Evolutionary conservation across 2,113 vertebrate genomes (phyloP).

Genomic region (Mus spicilegus): DNA sequence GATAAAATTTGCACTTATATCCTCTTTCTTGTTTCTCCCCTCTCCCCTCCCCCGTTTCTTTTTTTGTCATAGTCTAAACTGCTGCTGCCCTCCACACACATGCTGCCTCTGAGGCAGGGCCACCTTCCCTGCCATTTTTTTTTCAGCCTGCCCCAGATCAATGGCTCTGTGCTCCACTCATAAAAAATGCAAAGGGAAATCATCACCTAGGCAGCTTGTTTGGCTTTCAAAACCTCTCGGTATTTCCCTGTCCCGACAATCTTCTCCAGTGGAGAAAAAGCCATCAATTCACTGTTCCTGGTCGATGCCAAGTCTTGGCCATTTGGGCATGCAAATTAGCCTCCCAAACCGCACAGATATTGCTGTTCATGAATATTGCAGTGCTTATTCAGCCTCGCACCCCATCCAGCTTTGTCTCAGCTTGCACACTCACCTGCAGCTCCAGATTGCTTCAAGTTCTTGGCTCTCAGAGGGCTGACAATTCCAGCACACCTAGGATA

Average conservation of each 20-base stretch:
- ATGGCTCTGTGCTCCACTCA: constrained; percentile 69
- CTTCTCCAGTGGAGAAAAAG: constrained; percentile 28
- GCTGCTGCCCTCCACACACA: constrained; percentile 10
- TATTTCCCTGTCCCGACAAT: background rate
- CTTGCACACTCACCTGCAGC: background rate
- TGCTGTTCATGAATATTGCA: background rate
- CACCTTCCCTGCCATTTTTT: constrained; percentile 38
- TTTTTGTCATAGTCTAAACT: constrained; percentile 36
- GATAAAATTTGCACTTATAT: constrained; percentile 70
- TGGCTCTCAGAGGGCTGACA: background rate
- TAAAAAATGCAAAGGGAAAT: constrained; percentile 81
- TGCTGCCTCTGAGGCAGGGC: constrained; percentile 68
- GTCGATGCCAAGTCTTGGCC: background rate
- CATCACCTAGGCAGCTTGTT: constrained; percentile 7
- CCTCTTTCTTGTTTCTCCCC: constrained; percentile 16
- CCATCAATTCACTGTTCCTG: background rate
- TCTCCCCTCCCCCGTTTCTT: background rate
- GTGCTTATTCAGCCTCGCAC: background rate
- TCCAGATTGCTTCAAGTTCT: background rate
- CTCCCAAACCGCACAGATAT: background rate
- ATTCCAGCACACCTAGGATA: background rate
- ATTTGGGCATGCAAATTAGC: background rate
- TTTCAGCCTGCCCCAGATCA: constrained; percentile 61
- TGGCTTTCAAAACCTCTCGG: constrained; percentile 58
- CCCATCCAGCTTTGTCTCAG: background rate